phyloP scores from a whole-genome alignment of 2,888 invertebrate species.

The Nymphalis polychloros region DNA sequence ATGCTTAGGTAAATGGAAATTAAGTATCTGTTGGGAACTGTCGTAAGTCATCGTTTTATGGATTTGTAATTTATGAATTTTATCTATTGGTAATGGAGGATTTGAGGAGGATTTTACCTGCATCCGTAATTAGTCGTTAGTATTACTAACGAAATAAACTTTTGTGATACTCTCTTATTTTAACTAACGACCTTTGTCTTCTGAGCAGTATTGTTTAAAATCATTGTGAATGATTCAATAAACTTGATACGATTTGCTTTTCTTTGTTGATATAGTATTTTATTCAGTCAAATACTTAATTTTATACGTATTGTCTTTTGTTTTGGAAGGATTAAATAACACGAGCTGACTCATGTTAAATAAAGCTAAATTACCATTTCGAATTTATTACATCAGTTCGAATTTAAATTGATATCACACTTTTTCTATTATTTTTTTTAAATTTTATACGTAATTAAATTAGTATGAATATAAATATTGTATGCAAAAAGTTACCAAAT shows the following conservation, averaged over 20 bases:
- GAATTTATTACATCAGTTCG: neutral
- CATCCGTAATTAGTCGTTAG: slow-evolving; percentile 34
- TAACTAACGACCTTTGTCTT: slow-evolving; percentile 68
- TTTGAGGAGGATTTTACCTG: too few species aligned
- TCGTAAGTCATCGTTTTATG: neutral
- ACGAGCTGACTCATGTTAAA: neutral
- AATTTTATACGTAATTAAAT: neutral
- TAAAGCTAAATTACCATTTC: neutral
- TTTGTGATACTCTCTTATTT: slow-evolving; percentile 63
- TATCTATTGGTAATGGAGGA: neutral
- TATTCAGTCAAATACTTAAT: neutral
- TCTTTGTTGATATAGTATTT: slow-evolving; percentile 15
- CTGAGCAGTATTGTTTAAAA: slow-evolving; percentile 54
- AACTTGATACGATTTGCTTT: slow-evolving; percentile 23
- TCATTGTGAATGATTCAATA: slow-evolving; percentile 54
- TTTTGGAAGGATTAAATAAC: neutral
- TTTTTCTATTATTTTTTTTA: neutral
- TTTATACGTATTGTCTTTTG: slow-evolving; percentile 5
- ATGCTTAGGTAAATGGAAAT: neutral
- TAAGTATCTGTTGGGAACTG: neutral
- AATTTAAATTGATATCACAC: neutral
- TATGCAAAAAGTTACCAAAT: too few species aligned
- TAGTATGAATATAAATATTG: too few species aligned
- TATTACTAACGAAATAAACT: slow-evolving; percentile 53
- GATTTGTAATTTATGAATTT: neutral